Evolutionary conservation across 2,797 vertebrate genomes (phyloP).

Genomic region (Loris lydekkerianus): DNA sequence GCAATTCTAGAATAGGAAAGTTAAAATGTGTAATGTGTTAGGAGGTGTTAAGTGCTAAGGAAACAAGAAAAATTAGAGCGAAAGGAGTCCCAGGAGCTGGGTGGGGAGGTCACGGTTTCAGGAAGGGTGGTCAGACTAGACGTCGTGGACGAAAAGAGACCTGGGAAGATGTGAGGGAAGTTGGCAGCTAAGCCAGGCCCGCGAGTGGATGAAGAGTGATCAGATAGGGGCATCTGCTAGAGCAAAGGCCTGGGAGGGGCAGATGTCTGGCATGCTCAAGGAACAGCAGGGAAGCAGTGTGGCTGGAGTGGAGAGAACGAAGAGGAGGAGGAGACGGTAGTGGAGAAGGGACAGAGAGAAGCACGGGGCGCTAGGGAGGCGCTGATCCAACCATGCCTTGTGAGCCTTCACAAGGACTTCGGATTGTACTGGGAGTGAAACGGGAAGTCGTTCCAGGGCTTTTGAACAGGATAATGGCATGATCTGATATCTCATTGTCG

Average conservation of each 20-base stretch:
- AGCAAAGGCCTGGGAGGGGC: neutral
- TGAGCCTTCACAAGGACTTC: neutral
- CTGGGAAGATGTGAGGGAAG: neutral
- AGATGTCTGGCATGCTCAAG: neutral
- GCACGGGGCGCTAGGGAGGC: fast-evolving
- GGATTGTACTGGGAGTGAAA: neutral
- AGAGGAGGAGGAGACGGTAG: neutral
- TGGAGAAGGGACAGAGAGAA: neutral
- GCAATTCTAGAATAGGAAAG: neutral
- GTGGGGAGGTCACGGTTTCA: neutral
- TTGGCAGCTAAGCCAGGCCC: neutral
- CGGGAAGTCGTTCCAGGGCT: neutral
- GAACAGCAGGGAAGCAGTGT: neutral
- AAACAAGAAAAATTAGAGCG: neutral
- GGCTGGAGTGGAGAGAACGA: neutral
- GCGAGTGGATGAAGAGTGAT: neutral
- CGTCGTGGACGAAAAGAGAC: neutral
- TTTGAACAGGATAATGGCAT: neutral
- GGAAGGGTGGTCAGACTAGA: neutral
- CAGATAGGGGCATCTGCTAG: neutral
- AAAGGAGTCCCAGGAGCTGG: neutral
- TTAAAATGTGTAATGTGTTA: neutral
- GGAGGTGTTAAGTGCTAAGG: neutral
- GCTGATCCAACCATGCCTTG: neutral
- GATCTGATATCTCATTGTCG: neutral